These are phyloP conservation scores for Limonius californicus DNA, from an alignment of 1,140 invertebrate genomes.

Conservation along the genomic window DNA sequence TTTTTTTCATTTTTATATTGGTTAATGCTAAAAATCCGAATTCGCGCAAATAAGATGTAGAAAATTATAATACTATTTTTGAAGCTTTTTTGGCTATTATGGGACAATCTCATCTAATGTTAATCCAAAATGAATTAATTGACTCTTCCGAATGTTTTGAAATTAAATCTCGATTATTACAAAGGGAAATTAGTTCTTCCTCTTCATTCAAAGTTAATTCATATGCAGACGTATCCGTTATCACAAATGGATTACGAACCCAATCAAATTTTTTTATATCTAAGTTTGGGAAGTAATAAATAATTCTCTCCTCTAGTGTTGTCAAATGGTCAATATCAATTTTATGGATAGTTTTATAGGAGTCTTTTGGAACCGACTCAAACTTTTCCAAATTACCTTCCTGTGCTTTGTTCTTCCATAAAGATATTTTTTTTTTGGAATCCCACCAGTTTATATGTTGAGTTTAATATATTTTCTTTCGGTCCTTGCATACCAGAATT, in stretches of 20 bases:
- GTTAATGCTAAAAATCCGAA: conserved; percentile 39
- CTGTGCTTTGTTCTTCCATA: conserved; percentile 23
- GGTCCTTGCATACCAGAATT: conserved; percentile 26
- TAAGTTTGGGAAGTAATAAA: conserved; percentile 8
- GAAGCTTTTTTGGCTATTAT: conserved; percentile 23
- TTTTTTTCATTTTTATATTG: conserved; percentile 34
- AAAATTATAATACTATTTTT: conserved; percentile 39
- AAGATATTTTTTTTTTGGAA: conserved; percentile 24
- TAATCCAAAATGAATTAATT: conserved; percentile 26
- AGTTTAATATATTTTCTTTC: conserved; percentile 30
- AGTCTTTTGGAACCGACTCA: conserved; percentile 16
- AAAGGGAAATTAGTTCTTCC: conserved; percentile 18
- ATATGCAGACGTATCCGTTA: conserved; percentile 15
- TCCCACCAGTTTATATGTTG: conserved; percentile 21
- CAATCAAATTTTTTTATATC: conserved; percentile 11
- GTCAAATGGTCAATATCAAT: conserved; percentile 16
- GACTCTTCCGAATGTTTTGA: conserved; percentile 24
- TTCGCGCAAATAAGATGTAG: conserved; percentile 39
- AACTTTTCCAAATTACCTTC: conserved; percentile 25
- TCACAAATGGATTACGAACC: background rate
- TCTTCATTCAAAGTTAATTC: conserved; percentile 27
- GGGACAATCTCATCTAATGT: conserved; percentile 18
- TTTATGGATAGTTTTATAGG: background rate
- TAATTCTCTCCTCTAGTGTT: conserved; percentile 9
- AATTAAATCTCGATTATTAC: conserved; percentile 24